These are phyloP conservation scores for Lasioglossum lativentre DNA, from an alignment of 2,888 invertebrate species.

Conservation along the genomic window DNA sequence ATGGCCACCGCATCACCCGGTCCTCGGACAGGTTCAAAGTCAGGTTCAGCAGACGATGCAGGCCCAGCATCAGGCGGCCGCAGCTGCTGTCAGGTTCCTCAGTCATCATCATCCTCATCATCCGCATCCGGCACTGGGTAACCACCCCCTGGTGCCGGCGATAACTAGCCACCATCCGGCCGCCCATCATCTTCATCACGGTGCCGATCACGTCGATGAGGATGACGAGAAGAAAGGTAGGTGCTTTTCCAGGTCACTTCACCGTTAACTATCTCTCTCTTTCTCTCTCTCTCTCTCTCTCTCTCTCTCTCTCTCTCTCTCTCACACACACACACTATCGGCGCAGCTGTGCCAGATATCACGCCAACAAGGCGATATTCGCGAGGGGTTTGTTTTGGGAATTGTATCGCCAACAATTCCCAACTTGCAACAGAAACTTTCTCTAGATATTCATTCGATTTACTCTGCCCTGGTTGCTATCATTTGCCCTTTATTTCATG, in stretches of 20 bases:
- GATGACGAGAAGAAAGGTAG: conserved; percentile 84
- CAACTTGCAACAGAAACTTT: neutral
- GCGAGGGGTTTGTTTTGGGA: neutral
- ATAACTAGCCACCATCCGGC: conserved; percentile 80
- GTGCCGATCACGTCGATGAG: conserved; percentile 80
- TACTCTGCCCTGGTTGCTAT: neutral
- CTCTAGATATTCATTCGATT: neutral
- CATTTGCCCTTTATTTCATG: neutral
- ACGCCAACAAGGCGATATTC: neutral
- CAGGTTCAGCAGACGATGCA: conserved; percentile 83
- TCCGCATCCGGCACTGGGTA: conserved; percentile 80
- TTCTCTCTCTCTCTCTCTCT: neutral
- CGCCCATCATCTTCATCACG: conserved; percentile 80
- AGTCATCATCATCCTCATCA: conserved; percentile 83
- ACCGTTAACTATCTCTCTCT: neutral
- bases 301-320: neutral
- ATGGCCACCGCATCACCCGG: conserved; percentile 83
- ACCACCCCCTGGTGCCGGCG: conserved; percentile 80
- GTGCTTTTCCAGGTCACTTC: conserved; percentile 36
- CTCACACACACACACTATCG: too few relatives aligned
- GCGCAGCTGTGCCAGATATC: neutral
- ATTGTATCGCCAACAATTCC: neutral
- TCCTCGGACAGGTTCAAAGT: conserved; percentile 82
- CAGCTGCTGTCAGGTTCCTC: conserved; percentile 80
- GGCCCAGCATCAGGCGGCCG: conserved; percentile 80